A percentile compares a stretch with the other conserved stretches of the same genome.
phyloP scores from a whole-genome alignment of 2,888 invertebrate genomes.

The Drosophila tripunctata region DNA sequence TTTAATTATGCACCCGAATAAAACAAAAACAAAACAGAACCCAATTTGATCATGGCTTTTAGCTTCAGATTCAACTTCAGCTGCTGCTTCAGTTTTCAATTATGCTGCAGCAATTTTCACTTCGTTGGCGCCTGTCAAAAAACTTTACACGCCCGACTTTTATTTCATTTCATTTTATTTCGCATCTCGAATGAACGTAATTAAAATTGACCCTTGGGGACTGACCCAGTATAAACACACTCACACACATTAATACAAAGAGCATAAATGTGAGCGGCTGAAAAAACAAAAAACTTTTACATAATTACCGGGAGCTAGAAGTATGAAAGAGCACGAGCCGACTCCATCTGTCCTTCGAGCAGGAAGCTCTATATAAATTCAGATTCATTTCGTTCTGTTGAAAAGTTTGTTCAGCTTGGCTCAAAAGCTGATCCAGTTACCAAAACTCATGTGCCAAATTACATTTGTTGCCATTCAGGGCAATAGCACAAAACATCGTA shows the following conservation, averaged over 20 bases:
- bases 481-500: constrained; percentile 40
- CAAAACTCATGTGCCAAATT: constrained; percentile 51
- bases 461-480: constrained; percentile 43
- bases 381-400: constrained; percentile 7
- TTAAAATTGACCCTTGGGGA: constrained; percentile 78
- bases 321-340: constrained; percentile 21
- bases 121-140: constrained; percentile 68
- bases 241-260: not conserved
- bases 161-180: constrained; percentile 44
- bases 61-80: constrained; percentile 12
- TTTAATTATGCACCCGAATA: constrained; percentile 72
- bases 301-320: constrained; percentile 45
- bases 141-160: constrained; percentile 63
- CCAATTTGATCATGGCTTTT: constrained; percentile 46
- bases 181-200: constrained; percentile 67
- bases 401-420: constrained; percentile 4
- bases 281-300: constrained; percentile 39
- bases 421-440: constrained; percentile 18
- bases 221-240: constrained; percentile 29
- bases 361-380: constrained; percentile 32
- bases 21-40: constrained; percentile 33
- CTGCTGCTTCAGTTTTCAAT: constrained; percentile 54
- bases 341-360: not conserved
- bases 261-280: constrained; percentile 18
- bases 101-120: constrained; percentile 73